Evolutionary conservation across 2,888 invertebrate species (phyloP), one percentile per base, ranked within the genome.

Genomic region (Cantharis rustica): DNA sequence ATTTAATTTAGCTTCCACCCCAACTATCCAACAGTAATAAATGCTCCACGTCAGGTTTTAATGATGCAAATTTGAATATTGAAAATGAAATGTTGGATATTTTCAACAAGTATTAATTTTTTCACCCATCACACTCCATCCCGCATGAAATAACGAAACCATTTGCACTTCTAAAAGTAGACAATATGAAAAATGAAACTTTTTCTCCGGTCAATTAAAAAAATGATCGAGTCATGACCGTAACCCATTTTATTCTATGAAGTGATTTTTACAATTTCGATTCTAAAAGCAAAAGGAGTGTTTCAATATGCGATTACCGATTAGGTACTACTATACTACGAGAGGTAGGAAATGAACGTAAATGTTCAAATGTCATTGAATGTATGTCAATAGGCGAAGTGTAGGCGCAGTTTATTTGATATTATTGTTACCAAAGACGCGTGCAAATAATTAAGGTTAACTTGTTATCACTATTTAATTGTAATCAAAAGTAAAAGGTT

Each of bases 371-470:
- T 83, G 83, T 83, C 83, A 83, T 81, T 76, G 80, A 80, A 84
- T 84, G 83, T 84, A 77, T 84, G 84, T 84, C 84, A 84, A 84
- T 84, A 81, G 83, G 81, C 79, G 78, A 66, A 84, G 79, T 80
- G 83, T 85, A 83, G 85, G 85, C 82, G 85, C 84, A 83, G 82
- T 83, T 81, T 81, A 82, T 83, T 84, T 78, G 84, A 85, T 86
- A 84, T 75, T 75, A 75, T 85, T 84, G 84, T 84, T 85, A 83
- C 84, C 84, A 85, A 83, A 82, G 84, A 83, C 85, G 84, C 84
- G 84, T 85, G 84, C 83, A 83, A 76, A 69, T 70, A 80, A 84
- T 84, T 82, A 83, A 84, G 84, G 84, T 80, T 84, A 81, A 81
- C 79, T 84, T 83, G 81, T 84, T 81, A 66, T 66, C 64, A 20